Evolutionary conservation across 2,888 invertebrate genomes (phyloP), one percentile per base, ranked within the genome.

Genomic region (Boloria euphrosyne): DNA sequence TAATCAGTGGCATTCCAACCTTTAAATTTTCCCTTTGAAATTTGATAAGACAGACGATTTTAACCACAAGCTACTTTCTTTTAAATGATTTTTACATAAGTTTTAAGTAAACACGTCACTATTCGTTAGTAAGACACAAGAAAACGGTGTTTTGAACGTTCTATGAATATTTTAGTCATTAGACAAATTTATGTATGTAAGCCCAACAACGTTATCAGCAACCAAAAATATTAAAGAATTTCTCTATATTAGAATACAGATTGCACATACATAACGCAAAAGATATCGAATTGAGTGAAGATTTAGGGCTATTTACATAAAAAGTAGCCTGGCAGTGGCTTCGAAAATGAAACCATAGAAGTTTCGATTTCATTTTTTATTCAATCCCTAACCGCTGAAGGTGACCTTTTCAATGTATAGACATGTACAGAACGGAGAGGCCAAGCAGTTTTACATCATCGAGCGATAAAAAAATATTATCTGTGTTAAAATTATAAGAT

Each of bases 81-180:
- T 46, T 46, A 46, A 44, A 57, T 46, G 46, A 13, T 27, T 46
- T 46, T 46, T 57, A 57, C 46, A 46, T 57, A 22, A 57, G 22
- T 57, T 57, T 57, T 14, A 57, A 46, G 46, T 57, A 27, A 57
- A 46, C 22, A 44, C 3, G 4, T 57, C 22, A 57, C 22, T 57
- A 46, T 57, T 57, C 46, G 57, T 57, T 57, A 13, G 27, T 46
- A 57, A 44, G 22, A 46, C 46, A 22, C 57, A 46, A 22, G 46
- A n/a, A 46, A n/a, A n/a, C 57, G 27, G 13, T 46, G 46, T 46
- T 57, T n/a, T 57, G 46, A 27, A 57, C 57, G 46, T 46, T 2
- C 46, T 57, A 57, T 57, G 46, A 57, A 57, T 57, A 57, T 57
- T 57, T 38, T 38, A 10, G 10, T 7, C 2, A 38, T 38, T 57